A percentile compares a stretch with the other conserved stretches of the same genome.
Evolutionary conservation across 2,888 invertebrate species (phyloP).

Genomic region (Drosophila mettleri): DNA sequence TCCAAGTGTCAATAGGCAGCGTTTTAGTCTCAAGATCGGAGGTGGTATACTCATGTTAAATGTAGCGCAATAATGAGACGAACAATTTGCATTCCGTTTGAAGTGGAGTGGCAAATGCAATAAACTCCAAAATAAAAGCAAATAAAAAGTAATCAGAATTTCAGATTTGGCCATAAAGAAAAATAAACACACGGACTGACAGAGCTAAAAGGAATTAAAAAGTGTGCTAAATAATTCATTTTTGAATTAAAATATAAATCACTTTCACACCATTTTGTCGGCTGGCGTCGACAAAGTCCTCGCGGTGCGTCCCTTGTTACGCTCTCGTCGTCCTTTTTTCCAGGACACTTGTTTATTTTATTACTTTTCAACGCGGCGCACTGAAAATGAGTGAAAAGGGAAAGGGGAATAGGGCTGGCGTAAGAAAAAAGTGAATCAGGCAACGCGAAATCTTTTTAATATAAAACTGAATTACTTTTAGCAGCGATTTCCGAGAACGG

Average conservation of each 20-base stretch:
- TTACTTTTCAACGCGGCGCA: constrained; percentile 67
- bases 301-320: constrained; percentile 20
- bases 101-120: constrained; percentile 66
- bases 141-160: constrained; percentile 80
- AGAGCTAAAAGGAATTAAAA: constrained; percentile 75
- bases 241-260: constrained; percentile 82
- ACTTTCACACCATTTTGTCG: constrained; percentile 81
- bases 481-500: constrained; percentile 75
- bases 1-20: constrained; percentile 57
- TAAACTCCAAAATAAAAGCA: constrained; percentile 69
- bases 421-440: constrained; percentile 17
- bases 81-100: constrained; percentile 72
- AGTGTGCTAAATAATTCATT: constrained; percentile 82
- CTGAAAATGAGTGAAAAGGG: constrained; percentile 65
- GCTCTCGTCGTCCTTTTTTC: constrained; percentile 47
- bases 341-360: constrained; percentile 78
- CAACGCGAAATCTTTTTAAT: constrained; percentile 71
- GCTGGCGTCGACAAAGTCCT: constrained; percentile 31
- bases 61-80: constrained; percentile 76
- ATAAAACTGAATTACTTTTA: constrained; percentile 80
- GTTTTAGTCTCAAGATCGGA: constrained; percentile 60
- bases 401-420: neutral
- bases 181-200: constrained; percentile 46
- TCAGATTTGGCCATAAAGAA: constrained; percentile 71
- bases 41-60: constrained; percentile 55